Evolutionary conservation across 1,140 invertebrate genomes (phyloP).

Genomic region (Colletes gigas): DNA sequence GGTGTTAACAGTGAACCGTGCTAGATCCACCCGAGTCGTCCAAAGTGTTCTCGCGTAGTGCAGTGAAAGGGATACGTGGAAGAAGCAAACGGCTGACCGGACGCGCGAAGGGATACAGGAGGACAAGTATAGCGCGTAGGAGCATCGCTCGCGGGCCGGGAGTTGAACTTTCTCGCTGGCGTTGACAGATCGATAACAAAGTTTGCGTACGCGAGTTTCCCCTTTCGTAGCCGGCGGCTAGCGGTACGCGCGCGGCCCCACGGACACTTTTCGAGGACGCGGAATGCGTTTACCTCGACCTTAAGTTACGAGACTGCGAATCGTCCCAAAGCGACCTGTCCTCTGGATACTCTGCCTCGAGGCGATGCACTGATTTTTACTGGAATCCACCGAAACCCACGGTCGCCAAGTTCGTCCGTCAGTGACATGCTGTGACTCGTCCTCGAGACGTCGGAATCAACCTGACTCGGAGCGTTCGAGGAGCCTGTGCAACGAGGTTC

Average conservation of each 20-base stretch:
- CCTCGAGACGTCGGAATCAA: too few relatives aligned
- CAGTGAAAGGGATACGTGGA: not conserved
- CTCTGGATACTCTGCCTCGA: too few relatives aligned
- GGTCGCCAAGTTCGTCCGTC: too few relatives aligned
- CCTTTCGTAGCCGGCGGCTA: conserved; percentile 42
- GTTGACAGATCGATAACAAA: conserved; percentile 74
- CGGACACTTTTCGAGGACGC: conserved; percentile 2
- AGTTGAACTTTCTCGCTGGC: conserved; percentile 68
- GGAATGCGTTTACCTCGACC: conserved; percentile 39
- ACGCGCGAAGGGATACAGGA: too few relatives aligned
- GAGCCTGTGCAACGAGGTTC: too few relatives aligned
- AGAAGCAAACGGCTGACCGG: too few relatives aligned
- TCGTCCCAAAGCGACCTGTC: too few relatives aligned
- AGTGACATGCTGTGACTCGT: too few relatives aligned
- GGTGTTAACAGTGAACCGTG: conserved; percentile 1
- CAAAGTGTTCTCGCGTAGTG: conserved; percentile 18
- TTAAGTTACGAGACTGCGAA: not conserved
- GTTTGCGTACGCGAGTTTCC: conserved; percentile 63
- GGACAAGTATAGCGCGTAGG: not conserved
- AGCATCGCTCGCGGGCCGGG: conserved; percentile 58
- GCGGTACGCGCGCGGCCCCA: conserved; percentile 9
- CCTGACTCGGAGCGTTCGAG: too few relatives aligned
- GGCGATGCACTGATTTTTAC: too few relatives aligned
- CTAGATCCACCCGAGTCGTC: not conserved
- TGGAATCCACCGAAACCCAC: too few relatives aligned